These are phyloP conservation scores for Morone saxatilis DNA, from an alignment of 2,113 vertebrate species.

Conservation along the genomic window DNA sequence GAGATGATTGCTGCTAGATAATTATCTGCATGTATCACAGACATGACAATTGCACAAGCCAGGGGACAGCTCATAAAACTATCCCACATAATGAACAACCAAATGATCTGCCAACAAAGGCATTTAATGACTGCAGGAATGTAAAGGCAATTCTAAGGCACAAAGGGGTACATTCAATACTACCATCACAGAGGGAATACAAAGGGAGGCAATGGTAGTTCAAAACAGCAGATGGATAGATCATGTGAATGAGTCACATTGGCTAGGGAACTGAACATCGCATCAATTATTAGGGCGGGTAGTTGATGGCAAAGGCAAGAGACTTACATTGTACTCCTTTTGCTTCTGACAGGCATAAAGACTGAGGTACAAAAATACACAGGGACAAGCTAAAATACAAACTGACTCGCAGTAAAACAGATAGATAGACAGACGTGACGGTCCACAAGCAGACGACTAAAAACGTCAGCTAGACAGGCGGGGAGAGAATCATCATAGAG, in stretches of 20 bases:
- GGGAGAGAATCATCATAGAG: conserved; percentile 47
- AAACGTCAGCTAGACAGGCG: conserved; percentile 38
- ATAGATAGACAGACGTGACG: conserved; percentile 31
- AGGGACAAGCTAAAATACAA: conserved; percentile 38
- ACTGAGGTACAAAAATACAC: conserved; percentile 19
- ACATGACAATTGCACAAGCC: conserved; percentile 43
- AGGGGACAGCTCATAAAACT: conserved; percentile 54
- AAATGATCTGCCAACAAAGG: conserved; percentile 58
- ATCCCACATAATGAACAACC: conserved; percentile 59
- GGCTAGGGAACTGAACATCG: conserved; percentile 30
- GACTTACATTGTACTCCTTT: conserved; percentile 38
- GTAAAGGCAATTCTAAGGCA: conserved; percentile 55
- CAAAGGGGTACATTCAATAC: conserved; percentile 33
- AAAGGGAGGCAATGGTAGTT: conserved; percentile 34
- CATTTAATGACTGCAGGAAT: conserved; percentile 63
- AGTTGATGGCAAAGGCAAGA: conserved; percentile 31
- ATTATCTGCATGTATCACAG: conserved; percentile 73
- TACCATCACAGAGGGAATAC: conserved; percentile 14
- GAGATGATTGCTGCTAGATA: conserved; percentile 66
- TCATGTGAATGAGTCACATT: conserved; percentile 46
- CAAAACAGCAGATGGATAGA: conserved; percentile 56
- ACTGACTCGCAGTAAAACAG: conserved; percentile 36
- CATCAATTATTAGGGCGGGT: conserved; percentile 35
- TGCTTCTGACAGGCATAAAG: conserved; percentile 40
- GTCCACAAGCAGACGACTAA: conserved; percentile 45